These are phyloP conservation scores for Puma concolor DNA, from an alignment of 2,113 vertebrate species.

Conservation along the genomic window DNA sequence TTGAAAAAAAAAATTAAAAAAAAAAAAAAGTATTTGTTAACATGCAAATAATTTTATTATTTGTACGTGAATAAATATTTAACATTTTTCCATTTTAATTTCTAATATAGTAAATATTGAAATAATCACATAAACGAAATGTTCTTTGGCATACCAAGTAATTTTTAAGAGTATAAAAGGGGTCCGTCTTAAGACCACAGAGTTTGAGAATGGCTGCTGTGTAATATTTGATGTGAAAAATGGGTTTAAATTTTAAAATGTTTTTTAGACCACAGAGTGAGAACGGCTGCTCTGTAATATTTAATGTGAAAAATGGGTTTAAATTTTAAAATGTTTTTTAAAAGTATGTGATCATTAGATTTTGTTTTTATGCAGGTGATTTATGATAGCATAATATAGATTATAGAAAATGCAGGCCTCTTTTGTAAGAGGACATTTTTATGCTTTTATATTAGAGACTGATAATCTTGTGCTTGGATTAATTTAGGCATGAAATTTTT, in stretches of 20 bases:
- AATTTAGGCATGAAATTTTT: slow-evolving; percentile 54
- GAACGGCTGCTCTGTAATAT: not conserved
- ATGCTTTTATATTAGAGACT: not conserved
- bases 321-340: slow-evolving; percentile 8
- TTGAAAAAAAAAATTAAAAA: no score
- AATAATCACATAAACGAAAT: not conserved
- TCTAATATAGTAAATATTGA: not conserved
- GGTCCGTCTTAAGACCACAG: not conserved
- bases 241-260: not conserved
- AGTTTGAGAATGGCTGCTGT: not conserved
- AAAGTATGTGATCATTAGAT: slow-evolving; percentile 17
- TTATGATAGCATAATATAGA: not conserved
- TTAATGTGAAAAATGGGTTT: slow-evolving; percentile 22
- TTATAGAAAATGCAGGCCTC: not conserved
- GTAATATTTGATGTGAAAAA: not conserved
- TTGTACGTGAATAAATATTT: not conserved
- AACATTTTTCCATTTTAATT: not conserved
- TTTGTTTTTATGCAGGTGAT: not conserved
- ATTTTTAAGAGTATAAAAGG: slow-evolving; percentile 16
- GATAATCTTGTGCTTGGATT: slow-evolving; percentile 24
- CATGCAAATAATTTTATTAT: not conserved
- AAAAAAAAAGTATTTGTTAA: slow-evolving; percentile 34
- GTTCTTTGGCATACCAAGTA: not conserved
- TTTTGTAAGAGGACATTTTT: not conserved
- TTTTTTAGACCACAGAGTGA: not conserved